Base-by-base conservation (phyloP, 64 coral and sea anemone species). In the Trachythela sp. region DNA sequence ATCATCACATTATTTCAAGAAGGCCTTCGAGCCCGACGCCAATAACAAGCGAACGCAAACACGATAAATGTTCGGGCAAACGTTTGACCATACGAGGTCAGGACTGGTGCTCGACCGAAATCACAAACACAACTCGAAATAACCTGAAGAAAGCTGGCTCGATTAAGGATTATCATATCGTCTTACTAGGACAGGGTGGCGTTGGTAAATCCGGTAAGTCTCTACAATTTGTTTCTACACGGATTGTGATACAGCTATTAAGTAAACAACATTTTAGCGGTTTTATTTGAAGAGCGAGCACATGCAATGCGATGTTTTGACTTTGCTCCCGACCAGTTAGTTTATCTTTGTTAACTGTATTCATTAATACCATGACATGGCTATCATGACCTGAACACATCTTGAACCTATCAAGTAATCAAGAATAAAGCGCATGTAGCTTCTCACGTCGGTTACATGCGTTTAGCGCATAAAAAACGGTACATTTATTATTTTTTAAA, bases 171-270 rank as follows among this genome's bases (percentile, higher is more conserved):
- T 96, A 91, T 45, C 85, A 93, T 40, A 88, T 96, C 15, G 94
- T 93, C 59, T 87, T 96, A 48, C 89, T 96, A 2, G 94, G 94
- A 10, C 94, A 96, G 54, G 89, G 91, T 22, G 94, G 89, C 20
- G 94, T 96, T 93, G 94, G 94, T n/a, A 96, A 96, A 91, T 96
- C 94, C 31, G 94, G 94, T 93, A 40, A 60, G 94, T 86, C 4
- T 87, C 18, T 13, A 36, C 8, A 24, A 75, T 14, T 36, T 50
- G 7, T 42, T 64, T 64, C 56, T 64, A n/a, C 56, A 64, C 17
- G 20, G 56, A 64, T 64, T 24, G 56, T 64, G 20, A 64, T 64
- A 64, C 8, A 18, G 18, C 56, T 0, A 24, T 45, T 64, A 27
- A 64, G 24, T 64, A 64, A 64, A 64, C 56, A 64, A 2, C 4